Evolutionary conservation across 1,140 invertebrate species (phyloP).

Genomic region (Diabrotica undecimpunctata): DNA sequence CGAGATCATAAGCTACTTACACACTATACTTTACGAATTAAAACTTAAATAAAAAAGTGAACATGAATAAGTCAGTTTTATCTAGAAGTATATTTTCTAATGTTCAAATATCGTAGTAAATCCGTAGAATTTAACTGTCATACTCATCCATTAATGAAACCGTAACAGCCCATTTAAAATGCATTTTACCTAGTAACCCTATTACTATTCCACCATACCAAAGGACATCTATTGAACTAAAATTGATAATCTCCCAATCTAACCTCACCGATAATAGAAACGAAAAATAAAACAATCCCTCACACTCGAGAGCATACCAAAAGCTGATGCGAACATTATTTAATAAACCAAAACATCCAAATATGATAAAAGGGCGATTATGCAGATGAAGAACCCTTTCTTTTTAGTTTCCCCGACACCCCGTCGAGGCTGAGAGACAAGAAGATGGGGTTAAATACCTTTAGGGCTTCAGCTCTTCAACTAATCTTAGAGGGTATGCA

Average conservation of each 20-base stretch:
- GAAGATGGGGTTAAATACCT: conserved; percentile 22
- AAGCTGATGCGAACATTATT: conserved; percentile 13
- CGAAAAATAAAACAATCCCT: conserved; percentile 22
- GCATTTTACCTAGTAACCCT: not conserved
- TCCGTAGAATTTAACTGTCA: too few species aligned
- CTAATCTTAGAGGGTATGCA: conserved; percentile 17
- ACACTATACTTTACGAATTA: too few species aligned
- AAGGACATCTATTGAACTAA: conserved; percentile 6
- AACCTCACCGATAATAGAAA: conserved; percentile 17
- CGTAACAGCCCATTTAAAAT: not conserved
- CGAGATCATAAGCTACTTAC: too few species aligned
- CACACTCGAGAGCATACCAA: conserved; percentile 16
- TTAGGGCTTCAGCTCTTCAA: conserved; percentile 8
- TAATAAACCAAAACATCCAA: conserved; percentile 21
- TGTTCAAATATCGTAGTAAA: too few species aligned
- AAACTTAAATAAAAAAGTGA: too few species aligned
- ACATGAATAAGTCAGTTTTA: too few species aligned
- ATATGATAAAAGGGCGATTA: conserved; percentile 22
- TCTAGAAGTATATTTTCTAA: too few species aligned
- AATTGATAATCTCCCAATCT: conserved; percentile 18
- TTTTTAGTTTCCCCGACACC: conserved; percentile 1
- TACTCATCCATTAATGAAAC: too few species aligned
- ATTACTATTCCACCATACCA: not conserved
- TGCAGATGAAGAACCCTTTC: conserved; percentile 19
- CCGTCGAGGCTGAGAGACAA: conserved; percentile 13